Evolutionary conservation across 2,888 invertebrate species (phyloP).

Genomic region (Neelides folsomi): DNA sequence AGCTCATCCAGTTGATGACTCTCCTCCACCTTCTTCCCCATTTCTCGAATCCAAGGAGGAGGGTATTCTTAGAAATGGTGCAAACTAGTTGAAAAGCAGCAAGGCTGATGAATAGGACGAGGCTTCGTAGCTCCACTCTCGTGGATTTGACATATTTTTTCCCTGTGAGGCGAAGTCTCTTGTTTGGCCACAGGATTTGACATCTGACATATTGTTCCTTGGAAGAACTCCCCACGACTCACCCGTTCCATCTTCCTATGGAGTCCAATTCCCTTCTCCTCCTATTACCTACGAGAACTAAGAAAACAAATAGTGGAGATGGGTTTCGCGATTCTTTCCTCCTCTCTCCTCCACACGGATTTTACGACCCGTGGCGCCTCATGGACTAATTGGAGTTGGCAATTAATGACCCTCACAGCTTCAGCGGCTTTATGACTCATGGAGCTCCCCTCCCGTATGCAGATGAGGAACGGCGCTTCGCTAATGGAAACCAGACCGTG

Average conservation of each 20-base stretch:
- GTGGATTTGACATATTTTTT: constrained; percentile 13
- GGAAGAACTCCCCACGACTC: constrained; percentile 1
- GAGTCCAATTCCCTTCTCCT: constrained; percentile 1
- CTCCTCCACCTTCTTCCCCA: no score
- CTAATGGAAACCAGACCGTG: no score
- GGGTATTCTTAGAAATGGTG: no score
- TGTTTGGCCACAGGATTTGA: constrained; percentile 5
- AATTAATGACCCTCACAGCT: constrained; percentile 3
- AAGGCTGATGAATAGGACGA: no score
- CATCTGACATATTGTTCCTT: constrained; percentile 14
- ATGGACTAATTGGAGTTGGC: constrained; percentile 3
- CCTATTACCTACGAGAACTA: neutral
- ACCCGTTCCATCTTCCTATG: neutral
- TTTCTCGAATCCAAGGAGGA: no score
- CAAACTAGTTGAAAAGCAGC: no score
- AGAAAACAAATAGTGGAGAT: no score
- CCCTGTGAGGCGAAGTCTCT: no score
- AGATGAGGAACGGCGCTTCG: no score
- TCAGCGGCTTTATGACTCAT: constrained; percentile 2
- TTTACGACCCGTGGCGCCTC: constrained; percentile 6
- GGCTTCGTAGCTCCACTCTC: neutral
- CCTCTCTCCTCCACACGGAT: neutral
- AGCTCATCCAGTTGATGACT: no score
- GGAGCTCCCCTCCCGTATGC: no score
- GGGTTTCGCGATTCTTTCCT: constrained; percentile 1